phyloP scores from a whole-genome alignment of 2,113 vertebrate species.

The Upupa epops region DNA sequence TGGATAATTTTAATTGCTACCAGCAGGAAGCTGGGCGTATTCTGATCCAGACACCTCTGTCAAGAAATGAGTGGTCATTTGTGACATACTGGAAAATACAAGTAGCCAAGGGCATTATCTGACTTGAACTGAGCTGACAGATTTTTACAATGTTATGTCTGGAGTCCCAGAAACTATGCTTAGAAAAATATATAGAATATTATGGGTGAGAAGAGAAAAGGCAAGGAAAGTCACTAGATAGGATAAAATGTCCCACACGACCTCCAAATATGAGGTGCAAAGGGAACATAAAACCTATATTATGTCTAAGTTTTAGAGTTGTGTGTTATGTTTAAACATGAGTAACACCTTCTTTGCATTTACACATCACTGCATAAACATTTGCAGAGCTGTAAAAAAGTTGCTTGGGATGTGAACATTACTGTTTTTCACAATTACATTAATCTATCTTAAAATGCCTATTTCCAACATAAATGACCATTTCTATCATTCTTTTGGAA shows the following conservation, averaged over 20 bases:
- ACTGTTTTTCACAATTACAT: background rate
- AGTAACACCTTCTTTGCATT: background rate
- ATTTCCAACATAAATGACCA: background rate
- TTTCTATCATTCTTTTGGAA: background rate
- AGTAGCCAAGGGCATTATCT: conserved; percentile 37
- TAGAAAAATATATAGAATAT: background rate
- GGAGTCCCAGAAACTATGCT: background rate
- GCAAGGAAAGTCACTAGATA: background rate
- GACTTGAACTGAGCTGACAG: conserved; percentile 49
- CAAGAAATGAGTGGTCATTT: conserved; percentile 55
- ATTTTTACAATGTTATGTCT: conserved; percentile 38
- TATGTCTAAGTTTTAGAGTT: background rate
- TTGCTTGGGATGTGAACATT: background rate
- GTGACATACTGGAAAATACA: conserved; percentile 50
- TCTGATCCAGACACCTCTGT: conserved; percentile 45
- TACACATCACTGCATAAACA: background rate
- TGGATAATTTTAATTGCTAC: conserved; percentile 59
- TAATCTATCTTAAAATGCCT: background rate
- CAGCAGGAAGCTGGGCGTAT: conserved; percentile 35
- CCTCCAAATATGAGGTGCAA: background rate
- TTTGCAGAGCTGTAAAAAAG: background rate
- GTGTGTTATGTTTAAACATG: background rate
- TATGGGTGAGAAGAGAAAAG: background rate
- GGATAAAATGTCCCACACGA: background rate
- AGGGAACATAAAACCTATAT: background rate